Evolutionary conservation across 1,140 invertebrate genomes (phyloP).

Genomic region (Lerema accius): DNA sequence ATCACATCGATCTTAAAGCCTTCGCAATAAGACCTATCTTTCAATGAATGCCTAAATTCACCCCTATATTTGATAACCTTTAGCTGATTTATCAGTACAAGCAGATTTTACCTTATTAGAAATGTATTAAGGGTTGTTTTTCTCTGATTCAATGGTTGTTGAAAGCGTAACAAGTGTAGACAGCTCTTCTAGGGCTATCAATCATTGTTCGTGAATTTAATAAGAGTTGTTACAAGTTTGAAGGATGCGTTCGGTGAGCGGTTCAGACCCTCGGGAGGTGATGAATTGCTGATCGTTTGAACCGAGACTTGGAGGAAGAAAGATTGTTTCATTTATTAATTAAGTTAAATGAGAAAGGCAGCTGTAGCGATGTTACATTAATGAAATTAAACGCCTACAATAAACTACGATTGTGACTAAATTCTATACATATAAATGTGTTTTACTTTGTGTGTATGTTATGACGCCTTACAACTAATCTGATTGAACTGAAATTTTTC

Average conservation of each 20-base stretch:
- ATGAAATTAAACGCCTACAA: too few species aligned
- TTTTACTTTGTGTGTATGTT: too few species aligned
- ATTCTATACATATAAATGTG: too few species aligned
- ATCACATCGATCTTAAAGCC: not conserved
- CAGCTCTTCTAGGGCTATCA: constrained; percentile 48
- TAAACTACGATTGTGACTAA: too few species aligned
- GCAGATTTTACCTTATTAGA: not conserved
- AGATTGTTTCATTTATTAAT: constrained; percentile 3
- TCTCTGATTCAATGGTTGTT: not conserved
- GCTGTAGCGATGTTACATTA: too few species aligned
- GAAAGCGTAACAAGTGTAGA: constrained; percentile 44
- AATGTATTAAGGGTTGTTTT: constrained; percentile 8
- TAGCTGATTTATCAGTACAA: constrained; percentile 9
- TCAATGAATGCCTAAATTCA: not conserved
- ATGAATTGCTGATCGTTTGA: constrained; percentile 34
- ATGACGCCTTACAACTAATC: too few species aligned
- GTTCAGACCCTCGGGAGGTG: constrained; percentile 40
- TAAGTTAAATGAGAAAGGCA: not conserved
- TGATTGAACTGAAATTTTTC: too few species aligned
- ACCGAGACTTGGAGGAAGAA: constrained; percentile 16
- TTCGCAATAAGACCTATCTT: constrained; percentile 1
- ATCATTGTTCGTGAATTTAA: constrained; percentile 67
- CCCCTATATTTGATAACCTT: not conserved
- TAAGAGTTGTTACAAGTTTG: constrained; percentile 56
- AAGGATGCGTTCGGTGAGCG: constrained; percentile 51